phyloP scores from a whole-genome alignment of 2,797 vertebrate genomes.

The Acanthurus tractus region DNA sequence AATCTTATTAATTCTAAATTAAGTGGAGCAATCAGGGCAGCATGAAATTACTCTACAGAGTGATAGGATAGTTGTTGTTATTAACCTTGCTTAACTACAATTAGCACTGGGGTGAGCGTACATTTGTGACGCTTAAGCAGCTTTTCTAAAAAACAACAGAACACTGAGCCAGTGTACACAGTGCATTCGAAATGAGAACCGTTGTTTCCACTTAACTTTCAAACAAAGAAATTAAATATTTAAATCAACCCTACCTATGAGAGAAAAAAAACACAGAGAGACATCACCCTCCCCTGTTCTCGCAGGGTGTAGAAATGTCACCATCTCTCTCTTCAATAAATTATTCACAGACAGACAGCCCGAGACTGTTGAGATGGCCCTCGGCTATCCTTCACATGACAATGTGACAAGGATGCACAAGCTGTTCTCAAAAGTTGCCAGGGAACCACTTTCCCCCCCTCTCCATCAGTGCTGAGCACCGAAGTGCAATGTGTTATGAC shows the following conservation, averaged over 20 bases:
- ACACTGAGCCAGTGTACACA: neutral
- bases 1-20: slow-evolving; percentile 3
- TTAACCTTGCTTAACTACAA: neutral
- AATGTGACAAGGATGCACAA: slow-evolving; percentile 75
- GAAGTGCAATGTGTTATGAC: slow-evolving; percentile 45
- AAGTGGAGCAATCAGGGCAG: neutral
- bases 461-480: slow-evolving; percentile 32
- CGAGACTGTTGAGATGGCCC: slow-evolving; percentile 65
- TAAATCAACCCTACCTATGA: slow-evolving; percentile 34
- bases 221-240: slow-evolving; percentile 52
- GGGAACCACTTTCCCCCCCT: slow-evolving; percentile 49
- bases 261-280: slow-evolving; percentile 36
- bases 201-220: slow-evolving; percentile 11
- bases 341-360: slow-evolving; percentile 80
- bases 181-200: slow-evolving; percentile 31
- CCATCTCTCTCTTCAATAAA: slow-evolving; percentile 69
- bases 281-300: slow-evolving; percentile 57
- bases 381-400: slow-evolving; percentile 66
- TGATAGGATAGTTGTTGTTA: slow-evolving; percentile 7
- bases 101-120: slow-evolving; percentile 18
- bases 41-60: neutral
- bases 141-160: slow-evolving; percentile 11
- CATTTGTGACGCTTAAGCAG: slow-evolving; percentile 26
- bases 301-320: slow-evolving; percentile 68
- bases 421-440: slow-evolving; percentile 76